phyloP scores from a whole-genome alignment of 2,888 invertebrate species.

The Anorthoa munda region DNA sequence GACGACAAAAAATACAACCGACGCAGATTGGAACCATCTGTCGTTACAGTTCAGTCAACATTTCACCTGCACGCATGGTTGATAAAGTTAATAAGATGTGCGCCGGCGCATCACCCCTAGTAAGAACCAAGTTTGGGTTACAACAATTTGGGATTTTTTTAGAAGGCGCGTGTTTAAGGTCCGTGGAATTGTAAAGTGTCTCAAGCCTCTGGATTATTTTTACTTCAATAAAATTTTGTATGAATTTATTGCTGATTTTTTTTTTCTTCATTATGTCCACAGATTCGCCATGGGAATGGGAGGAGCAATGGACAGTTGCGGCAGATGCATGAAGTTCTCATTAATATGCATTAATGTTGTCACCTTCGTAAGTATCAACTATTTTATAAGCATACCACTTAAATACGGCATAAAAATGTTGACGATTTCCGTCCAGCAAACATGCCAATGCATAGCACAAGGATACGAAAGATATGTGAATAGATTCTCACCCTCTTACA shows the following conservation, averaged over 20 bases:
- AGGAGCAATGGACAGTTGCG: constrained; percentile 96
- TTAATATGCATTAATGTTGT: constrained; percentile 96
- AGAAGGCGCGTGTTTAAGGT: neutral
- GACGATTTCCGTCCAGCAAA: constrained; percentile 1
- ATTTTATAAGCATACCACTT: neutral
- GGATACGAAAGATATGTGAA: neutral
- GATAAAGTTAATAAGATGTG: constrained; percentile 4
- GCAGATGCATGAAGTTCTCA: constrained; percentile 96
- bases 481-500: no score
- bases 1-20: constrained; percentile 19
- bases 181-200: neutral
- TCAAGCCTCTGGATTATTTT: no score
- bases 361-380: constrained; percentile 94
- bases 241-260: neutral
- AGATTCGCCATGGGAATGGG: constrained; percentile 93
- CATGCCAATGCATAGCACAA: neutral
- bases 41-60: constrained; percentile 11
- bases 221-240: neutral
- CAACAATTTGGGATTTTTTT: constrained; percentile 11
- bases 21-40: constrained; percentile 4
- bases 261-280: constrained; percentile 44
- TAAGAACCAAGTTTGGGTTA: neutral
- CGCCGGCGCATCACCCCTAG: neutral
- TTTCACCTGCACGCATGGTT: constrained; percentile 32
- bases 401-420: constrained; percentile 1